Conservation (phyloP, 2,888 invertebrate species). For the Molorchus minor region DNA sequence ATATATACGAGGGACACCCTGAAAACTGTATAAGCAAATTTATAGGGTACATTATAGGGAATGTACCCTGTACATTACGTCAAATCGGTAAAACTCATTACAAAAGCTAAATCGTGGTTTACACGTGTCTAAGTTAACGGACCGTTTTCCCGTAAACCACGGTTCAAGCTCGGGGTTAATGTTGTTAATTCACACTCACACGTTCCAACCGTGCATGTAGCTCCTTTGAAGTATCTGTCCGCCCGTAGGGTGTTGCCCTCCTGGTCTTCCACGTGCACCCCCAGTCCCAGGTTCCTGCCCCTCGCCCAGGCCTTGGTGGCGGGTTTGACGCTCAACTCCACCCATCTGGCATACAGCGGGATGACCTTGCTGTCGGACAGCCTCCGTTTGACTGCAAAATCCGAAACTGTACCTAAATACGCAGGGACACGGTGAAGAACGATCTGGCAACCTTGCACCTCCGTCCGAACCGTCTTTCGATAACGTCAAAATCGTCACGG, state of each 20-base stretch:
- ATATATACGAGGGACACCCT: too few relatives aligned
- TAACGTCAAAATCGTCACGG: too few relatives aligned
- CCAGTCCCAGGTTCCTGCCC: constrained; percentile 62
- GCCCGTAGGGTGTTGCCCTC: constrained; percentile 65
- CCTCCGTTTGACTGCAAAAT: constrained; percentile 61
- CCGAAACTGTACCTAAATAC: not conserved
- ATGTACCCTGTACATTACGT: too few relatives aligned
- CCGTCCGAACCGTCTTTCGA: too few relatives aligned
- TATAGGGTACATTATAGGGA: too few relatives aligned
- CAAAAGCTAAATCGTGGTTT: not conserved
- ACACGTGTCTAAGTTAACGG: too few relatives aligned
- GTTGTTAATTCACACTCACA: constrained; percentile 60
- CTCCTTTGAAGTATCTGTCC: constrained; percentile 64
- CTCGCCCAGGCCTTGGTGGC: constrained; percentile 62
- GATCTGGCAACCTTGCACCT: too few relatives aligned
- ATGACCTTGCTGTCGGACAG: constrained; percentile 65
- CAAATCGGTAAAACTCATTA: too few relatives aligned
- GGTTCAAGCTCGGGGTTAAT: constrained; percentile 33
- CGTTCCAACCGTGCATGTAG: constrained; percentile 63
- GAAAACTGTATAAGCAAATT: too few relatives aligned
- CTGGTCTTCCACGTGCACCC: constrained; percentile 70
- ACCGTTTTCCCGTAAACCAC: not conserved
- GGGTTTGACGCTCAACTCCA: constrained; percentile 64
- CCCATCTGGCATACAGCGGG: constrained; percentile 58
- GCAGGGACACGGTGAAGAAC: too few relatives aligned